phyloP scores from a whole-genome alignment of 2,797 vertebrate genomes.

The Hippoglossus hippoglossus region DNA sequence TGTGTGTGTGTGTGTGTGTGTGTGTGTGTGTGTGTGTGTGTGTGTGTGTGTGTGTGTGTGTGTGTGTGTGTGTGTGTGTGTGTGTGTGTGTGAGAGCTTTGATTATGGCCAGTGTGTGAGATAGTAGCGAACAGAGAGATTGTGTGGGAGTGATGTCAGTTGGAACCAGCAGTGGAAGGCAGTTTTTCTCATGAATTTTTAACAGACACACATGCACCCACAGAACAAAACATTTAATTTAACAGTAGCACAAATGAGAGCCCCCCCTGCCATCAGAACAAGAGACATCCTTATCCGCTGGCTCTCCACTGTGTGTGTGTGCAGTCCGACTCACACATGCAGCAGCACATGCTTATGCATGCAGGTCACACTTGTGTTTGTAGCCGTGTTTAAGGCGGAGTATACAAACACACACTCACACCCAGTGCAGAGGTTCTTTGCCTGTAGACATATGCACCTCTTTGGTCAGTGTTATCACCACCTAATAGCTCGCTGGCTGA shows the following conservation, averaged over 20 bases:
- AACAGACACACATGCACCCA: constrained; percentile 53
- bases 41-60: too few relatives aligned
- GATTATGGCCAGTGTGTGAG: constrained; percentile 51
- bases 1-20: neutral
- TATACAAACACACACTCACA: constrained; percentile 34
- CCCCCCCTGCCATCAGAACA: constrained; percentile 18
- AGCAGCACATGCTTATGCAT: constrained; percentile 1
- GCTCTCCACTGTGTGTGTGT: constrained; percentile 15
- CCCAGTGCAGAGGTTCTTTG: constrained; percentile 29
- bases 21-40: too few relatives aligned
- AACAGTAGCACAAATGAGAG: constrained; percentile 58
- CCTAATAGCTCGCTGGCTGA: constrained; percentile 61
- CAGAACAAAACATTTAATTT: constrained; percentile 62
- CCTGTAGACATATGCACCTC: constrained; percentile 40
- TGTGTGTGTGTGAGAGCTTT: constrained; percentile 34
- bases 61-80: neutral
- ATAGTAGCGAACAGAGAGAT: constrained; percentile 43
- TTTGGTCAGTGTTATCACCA: constrained; percentile 59
- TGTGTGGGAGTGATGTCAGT: constrained; percentile 68
- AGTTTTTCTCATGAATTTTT: constrained; percentile 73
- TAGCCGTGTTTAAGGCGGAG: constrained; percentile 16
- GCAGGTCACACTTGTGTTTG: constrained; percentile 19
- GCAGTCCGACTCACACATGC: neutral
- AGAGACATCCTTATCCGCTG: constrained; percentile 40
- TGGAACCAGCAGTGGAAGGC: constrained; percentile 42